Base-by-base conservation (phyloP, 23 tunicate genomes). In the Halocynthia roretzi region DNA sequence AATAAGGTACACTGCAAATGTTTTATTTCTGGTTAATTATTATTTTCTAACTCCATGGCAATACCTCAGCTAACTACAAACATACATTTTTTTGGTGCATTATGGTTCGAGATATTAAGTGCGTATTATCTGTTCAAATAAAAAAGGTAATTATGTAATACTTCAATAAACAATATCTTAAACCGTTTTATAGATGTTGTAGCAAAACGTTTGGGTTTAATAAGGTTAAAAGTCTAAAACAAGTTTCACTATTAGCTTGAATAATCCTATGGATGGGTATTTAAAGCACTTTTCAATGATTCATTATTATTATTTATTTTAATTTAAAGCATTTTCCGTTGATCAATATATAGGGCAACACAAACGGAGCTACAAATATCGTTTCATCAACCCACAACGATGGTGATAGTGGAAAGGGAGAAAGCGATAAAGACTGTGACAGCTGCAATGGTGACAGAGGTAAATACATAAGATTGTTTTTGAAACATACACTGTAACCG, bases 331-430 rank as follows among this genome's bases (percentile, higher is more conserved):
- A 31, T 31, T 31, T 31, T 31, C 44, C 4, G 44, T 31, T 31
- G 4, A 31, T 4, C 44, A 31, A 31, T 31, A 31, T 31, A 31
- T 31, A 31, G 44, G 44, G 82, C 72, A 48, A 48, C 23, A 49
- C 53, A 17, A 10, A 10, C 52, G 72, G 23, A 19, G 22, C 56
- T 50, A 40, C 76, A 52, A 53, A 53, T 14, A 19, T 31, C 44
- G 6, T 65, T 11, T 20, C 70, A 15, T 10, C 75, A 20, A 15
- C 67, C 23, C 84, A 78, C 54, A 67, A 69, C 5, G 96, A 89
- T 75, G 77, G 87, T 7, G 96, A 89, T 72, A 89, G 96, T 68
- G 96, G 96, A 18, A 83, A 82, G 70, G 96, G 96, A 53, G 96
- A 89, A 14, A 89, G 96, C 63, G 96, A 89, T 76, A 83, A 83